phyloP scores from a whole-genome alignment of 2,113 vertebrate species.

The Nycticryphes semicollaris region DNA sequence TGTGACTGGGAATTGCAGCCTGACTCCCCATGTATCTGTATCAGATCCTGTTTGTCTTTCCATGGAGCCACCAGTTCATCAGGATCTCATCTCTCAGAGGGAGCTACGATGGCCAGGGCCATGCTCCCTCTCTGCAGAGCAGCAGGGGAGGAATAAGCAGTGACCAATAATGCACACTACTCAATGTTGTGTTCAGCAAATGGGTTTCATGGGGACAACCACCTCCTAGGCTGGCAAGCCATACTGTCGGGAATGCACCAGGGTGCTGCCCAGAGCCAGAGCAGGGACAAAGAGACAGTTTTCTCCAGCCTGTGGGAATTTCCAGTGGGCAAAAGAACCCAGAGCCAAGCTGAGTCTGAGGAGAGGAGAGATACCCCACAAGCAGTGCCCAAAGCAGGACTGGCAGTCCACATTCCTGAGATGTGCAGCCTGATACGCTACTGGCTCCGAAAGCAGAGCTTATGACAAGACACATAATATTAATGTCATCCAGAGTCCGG shows the following conservation, averaged over 20 bases:
- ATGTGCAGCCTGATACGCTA: not conserved
- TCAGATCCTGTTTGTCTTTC: not conserved
- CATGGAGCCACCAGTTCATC: not conserved
- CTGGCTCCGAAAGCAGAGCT: not conserved
- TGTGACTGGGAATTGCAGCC: not conserved
- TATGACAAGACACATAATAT: conserved; percentile 27
- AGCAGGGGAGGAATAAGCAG: not conserved
- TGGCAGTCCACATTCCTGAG: conserved; percentile 16
- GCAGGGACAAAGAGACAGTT: not conserved
- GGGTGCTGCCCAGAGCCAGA: not conserved
- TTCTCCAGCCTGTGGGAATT: not conserved
- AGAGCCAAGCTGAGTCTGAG: not conserved
- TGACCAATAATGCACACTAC: not conserved
- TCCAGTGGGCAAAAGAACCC: not conserved
- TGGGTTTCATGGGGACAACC: rapidly evolving
- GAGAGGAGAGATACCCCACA: not conserved
- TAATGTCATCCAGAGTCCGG: conserved; percentile 32
- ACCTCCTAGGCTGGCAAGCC: not conserved
- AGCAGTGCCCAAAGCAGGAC: rapidly evolving
- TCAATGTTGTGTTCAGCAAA: not conserved
- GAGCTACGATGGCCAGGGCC: not conserved
- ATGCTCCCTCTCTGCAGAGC: not conserved
- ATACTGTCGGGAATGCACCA: not conserved
- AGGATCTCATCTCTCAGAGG: not conserved
- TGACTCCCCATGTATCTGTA: rapidly evolving